Evolutionary conservation across 1,140 invertebrate genomes (phyloP), one percentile per base, ranked within the genome.

Genomic region (Zelostemma sp.): DNA sequence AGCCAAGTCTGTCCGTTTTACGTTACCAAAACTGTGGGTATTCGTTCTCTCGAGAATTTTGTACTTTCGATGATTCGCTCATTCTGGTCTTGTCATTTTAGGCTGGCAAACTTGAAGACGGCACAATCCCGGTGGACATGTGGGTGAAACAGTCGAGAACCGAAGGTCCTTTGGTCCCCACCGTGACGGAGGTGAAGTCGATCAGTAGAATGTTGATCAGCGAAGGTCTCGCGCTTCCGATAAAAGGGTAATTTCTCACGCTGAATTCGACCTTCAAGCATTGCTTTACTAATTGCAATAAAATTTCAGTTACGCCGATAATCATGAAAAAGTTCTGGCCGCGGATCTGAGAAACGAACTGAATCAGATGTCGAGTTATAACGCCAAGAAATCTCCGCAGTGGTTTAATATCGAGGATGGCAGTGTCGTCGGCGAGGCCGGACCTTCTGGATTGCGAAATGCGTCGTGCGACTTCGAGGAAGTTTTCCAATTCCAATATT

Each of bases 101-200:
- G 57, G 85, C 82, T 0, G 74, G 81, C 3, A 25, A 25, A 18
- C 79, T 84, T 16, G 85, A 82, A 38, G 75, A 83, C 45, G 58
- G 86, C 31, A 82, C 81, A 51, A 83, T 90, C 72, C 85, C 86
- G 0, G 84, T 90, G 0, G 86, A 89, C 47, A 68, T 91, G 9
- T 89, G 87, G 84, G 78, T 88, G 0, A 87, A 85, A 65, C 77
- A 85, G 40, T 79, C 77, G 0, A 68, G 62, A 25, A 54, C 33
- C 9, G 83, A 86, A 0, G 87, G 86, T 47, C 83, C 87, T 9
- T 81, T 86, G 4, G 81, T 83, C 12, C 87, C 89, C 2, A 82
- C 85, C 9, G 80, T 65, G 17, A 80, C 84, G 0, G 85, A 88
- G 49, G 88, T 87, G 76, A 80, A 82, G 31, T 87, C 84, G n/a